These are phyloP conservation scores for Leistus spinibarbis DNA, from an alignment of 2,888 invertebrate genomes.

Conservation along the genomic window DNA sequence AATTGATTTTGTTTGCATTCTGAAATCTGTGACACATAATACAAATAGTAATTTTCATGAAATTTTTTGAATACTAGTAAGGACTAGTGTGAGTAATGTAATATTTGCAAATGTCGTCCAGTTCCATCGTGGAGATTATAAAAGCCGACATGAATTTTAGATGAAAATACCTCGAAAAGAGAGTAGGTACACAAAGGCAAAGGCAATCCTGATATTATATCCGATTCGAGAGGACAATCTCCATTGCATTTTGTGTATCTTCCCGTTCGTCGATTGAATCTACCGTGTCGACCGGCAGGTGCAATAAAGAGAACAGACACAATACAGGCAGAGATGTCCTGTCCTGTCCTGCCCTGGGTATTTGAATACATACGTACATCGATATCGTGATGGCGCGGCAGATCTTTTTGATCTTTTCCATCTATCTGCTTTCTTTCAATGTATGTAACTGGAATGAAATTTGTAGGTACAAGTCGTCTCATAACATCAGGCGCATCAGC, in stretches of 20 bases:
- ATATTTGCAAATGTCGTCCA: no score
- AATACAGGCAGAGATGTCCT: background rate
- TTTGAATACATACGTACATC: background rate
- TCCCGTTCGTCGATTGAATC: background rate
- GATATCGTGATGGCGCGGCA: background rate
- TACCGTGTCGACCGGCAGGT: background rate
- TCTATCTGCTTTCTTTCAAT: background rate
- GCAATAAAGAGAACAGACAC: background rate
- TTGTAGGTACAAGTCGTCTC: background rate
- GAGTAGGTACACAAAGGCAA: background rate
- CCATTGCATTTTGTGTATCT: background rate
- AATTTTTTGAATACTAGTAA: no score
- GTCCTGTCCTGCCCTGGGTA: background rate
- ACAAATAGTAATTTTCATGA: no score
- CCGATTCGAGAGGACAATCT: background rate
- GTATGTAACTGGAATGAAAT: background rate
- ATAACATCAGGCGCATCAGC: background rate
- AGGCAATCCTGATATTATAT: slow-evolving; percentile 1
- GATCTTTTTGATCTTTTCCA: background rate
- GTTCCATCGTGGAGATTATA: no score
- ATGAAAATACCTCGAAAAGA: background rate
- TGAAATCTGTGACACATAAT: no score
- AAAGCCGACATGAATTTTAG: background rate
- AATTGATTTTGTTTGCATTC: no score
- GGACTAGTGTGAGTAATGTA: no score